Evolutionary conservation across 2,888 invertebrate genomes (phyloP).

Genomic region (Nymphalis c-album): DNA sequence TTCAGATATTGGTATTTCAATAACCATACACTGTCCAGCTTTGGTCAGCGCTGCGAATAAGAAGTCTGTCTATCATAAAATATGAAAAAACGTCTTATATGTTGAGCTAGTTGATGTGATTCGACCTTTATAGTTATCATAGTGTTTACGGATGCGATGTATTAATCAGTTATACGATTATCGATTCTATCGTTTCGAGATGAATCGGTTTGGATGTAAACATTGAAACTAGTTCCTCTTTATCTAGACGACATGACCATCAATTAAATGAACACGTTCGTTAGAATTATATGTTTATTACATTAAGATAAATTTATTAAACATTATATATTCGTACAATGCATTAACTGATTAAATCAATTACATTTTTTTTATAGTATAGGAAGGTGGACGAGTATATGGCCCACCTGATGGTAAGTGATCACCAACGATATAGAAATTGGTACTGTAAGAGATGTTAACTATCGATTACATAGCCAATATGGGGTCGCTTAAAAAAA

Average conservation of each 20-base stretch:
- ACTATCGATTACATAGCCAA: no score
- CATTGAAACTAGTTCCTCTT: conserved; percentile 8
- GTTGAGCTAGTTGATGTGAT: neutral
- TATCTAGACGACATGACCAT: conserved; percentile 21
- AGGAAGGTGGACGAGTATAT: no score
- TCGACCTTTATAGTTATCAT: neutral
- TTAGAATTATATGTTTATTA: conserved; percentile 13
- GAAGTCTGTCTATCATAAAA: no score
- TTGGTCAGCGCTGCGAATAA: no score
- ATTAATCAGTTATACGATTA: neutral
- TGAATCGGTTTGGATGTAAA: neutral
- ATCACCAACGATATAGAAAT: no score
- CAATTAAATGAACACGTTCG: conserved; percentile 15
- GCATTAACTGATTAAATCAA: no score
- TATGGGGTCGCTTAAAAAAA: no score
- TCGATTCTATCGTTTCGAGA: neutral
- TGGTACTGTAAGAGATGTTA: no score
- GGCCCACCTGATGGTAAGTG: no score
- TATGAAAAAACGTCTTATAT: neutral
- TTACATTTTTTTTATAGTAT: no score
- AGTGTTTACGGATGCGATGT: neutral
- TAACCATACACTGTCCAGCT: no score
- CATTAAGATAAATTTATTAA: conserved; percentile 12
- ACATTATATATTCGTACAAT: neutral
- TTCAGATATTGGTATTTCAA: no score